Percentiles rank a stretch among this genome's conserved stretches.
These are phyloP conservation scores for Ophion ellenae DNA, from an alignment of 2,888 invertebrate species.

Conservation along the genomic window DNA sequence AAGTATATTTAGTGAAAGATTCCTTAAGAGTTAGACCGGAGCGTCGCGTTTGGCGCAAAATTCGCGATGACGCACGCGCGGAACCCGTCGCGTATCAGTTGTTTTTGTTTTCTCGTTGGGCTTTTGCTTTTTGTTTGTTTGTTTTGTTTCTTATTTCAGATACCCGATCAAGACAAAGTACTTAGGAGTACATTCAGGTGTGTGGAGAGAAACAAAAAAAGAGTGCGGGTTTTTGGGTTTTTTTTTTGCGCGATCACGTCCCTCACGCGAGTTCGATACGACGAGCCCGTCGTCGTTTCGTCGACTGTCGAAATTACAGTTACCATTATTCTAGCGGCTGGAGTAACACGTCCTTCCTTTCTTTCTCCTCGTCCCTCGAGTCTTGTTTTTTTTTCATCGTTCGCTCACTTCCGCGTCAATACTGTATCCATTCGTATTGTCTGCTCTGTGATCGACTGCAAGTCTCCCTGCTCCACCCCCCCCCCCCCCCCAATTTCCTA, in stretches of 20 bases:
- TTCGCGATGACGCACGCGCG: conserved; percentile 58
- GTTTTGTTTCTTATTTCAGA: conserved; percentile 25
- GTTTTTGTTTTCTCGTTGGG: conserved; percentile 37
- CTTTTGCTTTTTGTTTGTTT: conserved; percentile 36
- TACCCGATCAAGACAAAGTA: conserved; percentile 40
- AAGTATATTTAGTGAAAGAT: conserved; percentile 76
- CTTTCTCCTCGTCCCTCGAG: conserved; percentile 26
- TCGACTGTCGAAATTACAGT: conserved; percentile 66
- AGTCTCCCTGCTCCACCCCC: conserved; percentile 51
- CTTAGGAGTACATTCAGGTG: conserved; percentile 48
- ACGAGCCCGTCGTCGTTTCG: conserved; percentile 60
- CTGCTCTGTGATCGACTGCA: conserved; percentile 78
- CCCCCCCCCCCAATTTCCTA: conserved; percentile 1
- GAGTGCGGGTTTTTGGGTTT: neutral
- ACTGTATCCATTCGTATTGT: conserved; percentile 84
- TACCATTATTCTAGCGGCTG: conserved; percentile 75
- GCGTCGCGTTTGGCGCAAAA: conserved; percentile 66
- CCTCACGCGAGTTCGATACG: conserved; percentile 63
- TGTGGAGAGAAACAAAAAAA: conserved; percentile 30
- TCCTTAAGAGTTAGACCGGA: conserved; percentile 77
- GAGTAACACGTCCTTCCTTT: conserved; percentile 71
- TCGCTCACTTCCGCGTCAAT: conserved; percentile 75
- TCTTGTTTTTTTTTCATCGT: conserved; percentile 62
- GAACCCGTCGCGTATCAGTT: conserved; percentile 36
- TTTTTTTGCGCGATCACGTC: conserved; percentile 50